Evolutionary conservation across 2,888 invertebrate genomes (phyloP), one percentile per base, ranked within the genome.

Genomic region (Ectemnius cavifrons): DNA sequence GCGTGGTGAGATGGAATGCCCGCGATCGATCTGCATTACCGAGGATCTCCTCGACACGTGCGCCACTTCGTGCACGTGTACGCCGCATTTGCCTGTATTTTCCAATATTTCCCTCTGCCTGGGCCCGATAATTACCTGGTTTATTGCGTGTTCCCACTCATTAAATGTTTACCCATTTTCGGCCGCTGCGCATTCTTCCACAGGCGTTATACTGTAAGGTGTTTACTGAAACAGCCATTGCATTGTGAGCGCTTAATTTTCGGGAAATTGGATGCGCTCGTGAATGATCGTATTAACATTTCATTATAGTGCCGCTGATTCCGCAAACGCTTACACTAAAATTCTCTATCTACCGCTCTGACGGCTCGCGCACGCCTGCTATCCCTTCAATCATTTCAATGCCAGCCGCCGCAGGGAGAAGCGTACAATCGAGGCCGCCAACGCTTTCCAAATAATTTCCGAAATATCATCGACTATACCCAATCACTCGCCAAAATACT

Each of bases 91-190:
- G 1, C 52, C n/a, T 16, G 16, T 52, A 52, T 52, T 52, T 52
- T 52, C 52, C 52, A 14, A 52, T 52, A 52, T 52, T 52, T 52
- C 52, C 52, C 52, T 16, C 52, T 52, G 52, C 52, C 52, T 37
- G 37, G 37, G 37, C 52, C 16, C 52, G 16, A 52, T 52, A 52
- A 52, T 52, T 52, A 52, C 52, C 16, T 16, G 52, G n/a, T 52
- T 52, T 52, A 52, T 52, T 52, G 52, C 52, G n/a, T 14, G 52
- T 52, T 52, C 52, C n/a, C 52, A 52, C 52, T 52, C 52, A 52
- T 52, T 52, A 52, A 52, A 52, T 52, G 52, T 52, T 52, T 52
- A 16, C 52, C 52, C 16, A 52, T 52, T 52, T 52, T 52, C 52
- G 52, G 52, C 52, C 52, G 52, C 14, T 52, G 37, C 11, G 16